A percentile compares a stretch with the other conserved stretches of the same genome.
Evolutionary conservation across 2,888 invertebrate species (phyloP).

Genomic region (Epinotia demarniana): DNA sequence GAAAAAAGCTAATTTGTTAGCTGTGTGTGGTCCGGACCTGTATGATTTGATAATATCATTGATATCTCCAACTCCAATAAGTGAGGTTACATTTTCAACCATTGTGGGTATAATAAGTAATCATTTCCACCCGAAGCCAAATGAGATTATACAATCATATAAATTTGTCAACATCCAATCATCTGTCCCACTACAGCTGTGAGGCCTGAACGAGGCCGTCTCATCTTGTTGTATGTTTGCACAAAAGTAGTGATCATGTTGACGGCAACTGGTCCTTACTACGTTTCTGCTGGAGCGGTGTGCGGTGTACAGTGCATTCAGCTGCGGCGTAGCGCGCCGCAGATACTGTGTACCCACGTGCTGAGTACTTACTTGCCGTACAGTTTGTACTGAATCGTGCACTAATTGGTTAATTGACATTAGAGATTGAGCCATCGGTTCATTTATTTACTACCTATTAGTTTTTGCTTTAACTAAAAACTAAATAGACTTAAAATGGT

Average conservation of each 20-base stretch:
- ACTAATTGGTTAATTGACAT: slow-evolving; percentile 2
- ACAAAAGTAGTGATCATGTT: slow-evolving; percentile 1
- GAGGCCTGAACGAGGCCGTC: not conserved
- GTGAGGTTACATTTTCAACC: too few relatives aligned
- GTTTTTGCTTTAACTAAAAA: not conserved
- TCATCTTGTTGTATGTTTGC: not conserved
- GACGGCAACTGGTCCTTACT: not conserved
- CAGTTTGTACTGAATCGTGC: slow-evolving; percentile 6
- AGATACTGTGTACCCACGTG: not conserved
- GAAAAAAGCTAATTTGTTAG: too few relatives aligned
- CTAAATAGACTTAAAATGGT: not conserved
- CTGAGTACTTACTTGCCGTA: not conserved
- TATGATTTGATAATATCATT: too few relatives aligned
- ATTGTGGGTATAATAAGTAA: too few relatives aligned
- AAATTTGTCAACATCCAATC: not conserved
- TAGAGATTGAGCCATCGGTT: not conserved
- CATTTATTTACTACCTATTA: not conserved
- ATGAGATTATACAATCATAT: too few relatives aligned
- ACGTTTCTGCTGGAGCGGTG: not conserved
- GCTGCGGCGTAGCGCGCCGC: slow-evolving; percentile 7
- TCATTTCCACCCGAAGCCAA: too few relatives aligned
- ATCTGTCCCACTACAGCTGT: not conserved
- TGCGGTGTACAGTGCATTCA: slow-evolving; percentile 1
- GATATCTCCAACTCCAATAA: too few relatives aligned
- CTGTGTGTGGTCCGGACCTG: too few relatives aligned